A percentile compares a stretch with the other conserved stretches of the same genome.
phyloP scores from a whole-genome alignment of 2,113 vertebrate genomes.

The Phrynosoma blainvillii region DNA sequence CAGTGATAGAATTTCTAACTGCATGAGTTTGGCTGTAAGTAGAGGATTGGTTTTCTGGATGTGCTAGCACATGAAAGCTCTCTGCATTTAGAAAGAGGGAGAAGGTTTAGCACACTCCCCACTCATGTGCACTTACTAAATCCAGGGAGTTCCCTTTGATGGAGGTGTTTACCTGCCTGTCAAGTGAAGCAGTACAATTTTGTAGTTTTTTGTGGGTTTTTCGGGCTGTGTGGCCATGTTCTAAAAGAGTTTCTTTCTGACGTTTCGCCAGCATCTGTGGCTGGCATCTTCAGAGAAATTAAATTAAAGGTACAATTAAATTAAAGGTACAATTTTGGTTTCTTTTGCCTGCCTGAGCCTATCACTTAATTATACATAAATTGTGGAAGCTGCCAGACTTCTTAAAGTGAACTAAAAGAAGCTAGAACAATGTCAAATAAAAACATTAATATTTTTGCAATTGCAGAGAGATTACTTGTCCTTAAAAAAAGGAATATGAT shows the following conservation, averaged over 20 bases:
- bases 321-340: neutral
- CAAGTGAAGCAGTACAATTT: neutral
- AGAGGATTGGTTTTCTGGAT: neutral
- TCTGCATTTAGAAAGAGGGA: neutral
- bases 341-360: neutral
- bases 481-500: neutral
- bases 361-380: neutral
- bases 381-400: neutral
- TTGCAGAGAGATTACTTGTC: slow-evolving; percentile 28
- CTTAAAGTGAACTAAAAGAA: neutral
- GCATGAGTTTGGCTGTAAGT: neutral
- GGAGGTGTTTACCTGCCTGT: neutral
- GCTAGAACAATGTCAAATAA: neutral
- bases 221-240: too few relatives aligned
- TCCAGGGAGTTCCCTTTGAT: neutral
- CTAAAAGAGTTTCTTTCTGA: too few relatives aligned
- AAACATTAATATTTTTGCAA: neutral
- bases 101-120: neutral
- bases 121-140: too few relatives aligned
- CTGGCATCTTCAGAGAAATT: too few relatives aligned
- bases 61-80: neutral
- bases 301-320: too few relatives aligned
- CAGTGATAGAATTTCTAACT: neutral
- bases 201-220: too few relatives aligned
- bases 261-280: too few relatives aligned